Base-by-base conservation (phyloP, 2,888 invertebrate species). In the Thereva unica region DNA sequence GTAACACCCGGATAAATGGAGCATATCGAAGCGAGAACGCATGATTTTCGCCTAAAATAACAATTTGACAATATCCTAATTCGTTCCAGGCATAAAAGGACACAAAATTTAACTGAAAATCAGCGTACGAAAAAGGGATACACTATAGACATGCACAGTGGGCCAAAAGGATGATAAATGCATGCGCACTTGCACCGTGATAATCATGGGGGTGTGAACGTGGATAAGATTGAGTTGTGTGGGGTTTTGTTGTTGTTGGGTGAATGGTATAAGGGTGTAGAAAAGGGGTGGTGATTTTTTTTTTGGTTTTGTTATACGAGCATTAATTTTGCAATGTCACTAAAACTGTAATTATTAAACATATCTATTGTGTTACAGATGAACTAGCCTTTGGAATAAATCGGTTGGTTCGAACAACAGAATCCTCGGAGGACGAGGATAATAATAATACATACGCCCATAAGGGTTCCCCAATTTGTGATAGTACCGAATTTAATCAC, bases 321-420 rank as follows among this genome's bases (percentile, higher is more conserved):
- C 35, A 56, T 63, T 50, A 9, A 10, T 23, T 63, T 9, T 10
- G 34, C 40, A 12, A 50, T 23, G 23, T 23, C 23, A 23, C 23
- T 23, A 23, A 23, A 23, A 23, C 1, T 40, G 5, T 6, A 37
- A 38, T 42, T 42, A 7, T 49, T 5, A 35, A 7, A 47, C 5
- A 42, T 50, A 40, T 56, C 71, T 76, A 78, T 78, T 69, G 71
- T 85, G 71, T 85, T 85, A 4, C 87, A 92, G 93, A 91, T 76
- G 88, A 89, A 77, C 87, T 93, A 75, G 92, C 92, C 75, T 93
- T 93, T 75, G 92, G 93, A 68, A 89, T 93, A 75, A 91, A 87
- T 78, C 88, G 93, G 68, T 82, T 93, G 73, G 90, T 93, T 41
- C 85, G 85, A 12, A 73, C 74, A 55, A 84, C 86, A 72, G 86